Evolutionary conservation across 2,797 vertebrate genomes (phyloP), one percentile per base, ranked within the genome.

Genomic region (Halcyon badia): DNA sequence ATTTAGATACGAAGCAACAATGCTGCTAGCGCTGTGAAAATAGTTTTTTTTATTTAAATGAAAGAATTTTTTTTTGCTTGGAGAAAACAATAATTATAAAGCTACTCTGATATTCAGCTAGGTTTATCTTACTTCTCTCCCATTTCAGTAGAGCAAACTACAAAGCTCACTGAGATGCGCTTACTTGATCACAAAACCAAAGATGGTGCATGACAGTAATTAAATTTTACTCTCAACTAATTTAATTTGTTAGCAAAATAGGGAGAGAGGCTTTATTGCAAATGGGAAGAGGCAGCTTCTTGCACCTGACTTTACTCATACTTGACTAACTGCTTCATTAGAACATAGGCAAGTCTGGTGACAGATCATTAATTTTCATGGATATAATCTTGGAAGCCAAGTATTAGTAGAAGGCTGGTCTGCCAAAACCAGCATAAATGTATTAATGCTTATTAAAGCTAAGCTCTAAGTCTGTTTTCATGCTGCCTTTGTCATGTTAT

Each of bases 361-460:
- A 96, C 96, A 97, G 89, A 92, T 91, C 95, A 91, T 98, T 98
- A 97, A 98, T 98, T 98, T 95, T 97, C 98, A 94, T 82, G 96
- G 97, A 94, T 97, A 95, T 83, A 96, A 96, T 95, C 94, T 96
- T 93, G 87, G 46, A 89, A 97, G 37, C 83, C 97, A 93, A 97
- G 97, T 95, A 77, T 95, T 90, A 89, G 82, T 46, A 56, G 90
- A 92, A 97, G 65, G 76, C 64, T 61, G 84, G 76, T 71, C 87
- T 95, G 95, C 96, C 93, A 73, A 93, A 84, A 75, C 91, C 46
- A 86, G 72, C 94, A 93, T 65, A 93, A 95, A 69, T 80, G 66
- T 82, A 91, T 88, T 91, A 92, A 57, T 33, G 86, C 89, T 97
- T 89, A 94, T 97, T 96, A 94, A 96, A 96, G 94, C 87, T 83